Percentiles rank a stretch among this genome's conserved stretches.
phyloP scores from a whole-genome alignment of 2,797 vertebrate species.

The Tolypeutes matacus region DNA sequence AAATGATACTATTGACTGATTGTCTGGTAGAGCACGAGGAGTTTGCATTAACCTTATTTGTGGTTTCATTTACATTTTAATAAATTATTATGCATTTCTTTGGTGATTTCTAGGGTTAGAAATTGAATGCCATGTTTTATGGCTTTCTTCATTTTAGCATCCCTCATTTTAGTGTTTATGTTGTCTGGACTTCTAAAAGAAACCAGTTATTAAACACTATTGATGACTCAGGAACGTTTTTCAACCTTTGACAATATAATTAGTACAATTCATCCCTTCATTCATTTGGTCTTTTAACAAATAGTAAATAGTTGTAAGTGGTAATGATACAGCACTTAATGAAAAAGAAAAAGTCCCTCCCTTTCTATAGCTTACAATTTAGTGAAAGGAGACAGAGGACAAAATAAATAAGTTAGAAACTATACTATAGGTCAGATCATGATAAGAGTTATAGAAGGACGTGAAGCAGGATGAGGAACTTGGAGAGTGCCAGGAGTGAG shows the following conservation, averaged over 20 bases:
- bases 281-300: not conserved
- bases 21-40: not conserved
- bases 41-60: not conserved
- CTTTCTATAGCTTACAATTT: not conserved
- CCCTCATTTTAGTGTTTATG: not conserved
- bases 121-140: not conserved
- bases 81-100: not conserved
- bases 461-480: not conserved
- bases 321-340: not conserved
- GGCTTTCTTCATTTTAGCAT: not conserved
- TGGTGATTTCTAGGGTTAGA: not conserved
- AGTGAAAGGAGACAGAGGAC: not conserved
- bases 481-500: not conserved
- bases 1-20: not conserved
- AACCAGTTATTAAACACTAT: not conserved
- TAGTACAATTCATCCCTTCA: conserved; percentile 51
- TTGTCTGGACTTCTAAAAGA: not conserved
- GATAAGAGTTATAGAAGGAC: not conserved
- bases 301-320: not conserved
- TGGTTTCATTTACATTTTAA: not conserved
- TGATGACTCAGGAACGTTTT: not conserved
- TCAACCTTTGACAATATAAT: not conserved
- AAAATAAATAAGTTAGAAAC: not conserved
- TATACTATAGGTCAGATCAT: not conserved
- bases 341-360: not conserved